These are phyloP conservation scores for Silurus asotus DNA, from an alignment of 2,113 vertebrate species.

Conservation along the genomic window DNA sequence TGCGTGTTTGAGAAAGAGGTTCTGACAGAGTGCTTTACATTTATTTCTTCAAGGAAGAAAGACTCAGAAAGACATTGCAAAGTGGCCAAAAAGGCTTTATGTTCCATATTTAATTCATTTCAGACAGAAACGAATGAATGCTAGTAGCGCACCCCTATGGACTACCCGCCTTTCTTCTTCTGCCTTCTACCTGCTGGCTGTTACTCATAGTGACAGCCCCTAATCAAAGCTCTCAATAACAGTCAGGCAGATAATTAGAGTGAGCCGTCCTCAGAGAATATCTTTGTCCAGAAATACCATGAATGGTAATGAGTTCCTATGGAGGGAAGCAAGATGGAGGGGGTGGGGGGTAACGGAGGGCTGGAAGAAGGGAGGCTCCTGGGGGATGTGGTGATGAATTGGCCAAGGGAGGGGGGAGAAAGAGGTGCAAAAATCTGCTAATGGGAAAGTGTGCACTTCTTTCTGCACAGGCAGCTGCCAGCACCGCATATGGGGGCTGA, in stretches of 20 bases:
- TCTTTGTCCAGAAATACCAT: constrained; percentile 60
- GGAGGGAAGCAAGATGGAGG: constrained; percentile 24
- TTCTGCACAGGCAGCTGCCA: constrained; percentile 44
- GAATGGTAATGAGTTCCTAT: constrained; percentile 57
- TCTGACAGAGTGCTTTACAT: background rate
- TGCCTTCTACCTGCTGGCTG: constrained; percentile 54
- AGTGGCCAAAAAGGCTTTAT: constrained; percentile 26
- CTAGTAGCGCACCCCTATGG: background rate
- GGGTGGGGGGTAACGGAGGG: background rate
- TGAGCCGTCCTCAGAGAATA: constrained; percentile 55
- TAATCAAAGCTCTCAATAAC: constrained; percentile 65
- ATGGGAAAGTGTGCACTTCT: constrained; percentile 41
- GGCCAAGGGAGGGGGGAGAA: constrained; percentile 20
- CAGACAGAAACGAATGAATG: constrained; percentile 35
- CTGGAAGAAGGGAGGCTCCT: background rate
- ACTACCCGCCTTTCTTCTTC: constrained; percentile 7
- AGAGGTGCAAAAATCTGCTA: constrained; percentile 47
- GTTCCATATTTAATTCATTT: constrained; percentile 50
- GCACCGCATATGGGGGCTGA: constrained; percentile 15
- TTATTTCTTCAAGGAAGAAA: constrained; percentile 24
- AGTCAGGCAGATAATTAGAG: constrained; percentile 60
- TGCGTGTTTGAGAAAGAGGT: constrained; percentile 18
- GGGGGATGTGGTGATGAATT: constrained; percentile 45
- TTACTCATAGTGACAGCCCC: constrained; percentile 60
- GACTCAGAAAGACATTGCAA: constrained; percentile 8